Evolutionary conservation across 2,888 invertebrate species (phyloP).

Genomic region (Tortrix viridana): DNA sequence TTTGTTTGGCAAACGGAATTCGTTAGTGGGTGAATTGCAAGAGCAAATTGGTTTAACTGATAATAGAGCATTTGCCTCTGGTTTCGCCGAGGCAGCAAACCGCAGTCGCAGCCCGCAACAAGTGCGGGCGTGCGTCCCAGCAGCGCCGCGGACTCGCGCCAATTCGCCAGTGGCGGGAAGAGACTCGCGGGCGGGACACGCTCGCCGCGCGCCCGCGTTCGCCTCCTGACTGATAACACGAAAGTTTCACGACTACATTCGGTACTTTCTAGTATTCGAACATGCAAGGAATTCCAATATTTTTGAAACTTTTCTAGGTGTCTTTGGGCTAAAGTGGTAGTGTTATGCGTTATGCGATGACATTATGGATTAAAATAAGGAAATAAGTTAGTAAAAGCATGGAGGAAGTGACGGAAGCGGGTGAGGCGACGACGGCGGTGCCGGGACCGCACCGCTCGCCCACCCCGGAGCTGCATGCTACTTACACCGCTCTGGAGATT

Average conservation of each 20-base stretch:
- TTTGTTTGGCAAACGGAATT: too few species aligned
- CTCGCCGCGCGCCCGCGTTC: constrained; percentile 53
- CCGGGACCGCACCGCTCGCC: constrained; percentile 74
- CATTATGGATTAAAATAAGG: constrained; percentile 25
- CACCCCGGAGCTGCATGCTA: constrained; percentile 87
- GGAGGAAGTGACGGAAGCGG: constrained; percentile 57
- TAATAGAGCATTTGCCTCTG: not conserved
- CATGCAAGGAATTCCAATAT: constrained; percentile 10
- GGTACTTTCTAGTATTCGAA: constrained; percentile 3
- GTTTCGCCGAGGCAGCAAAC: not conserved
- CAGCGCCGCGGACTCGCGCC: constrained; percentile 68
- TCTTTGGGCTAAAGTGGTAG: not conserved
- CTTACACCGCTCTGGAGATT: constrained; percentile 92
- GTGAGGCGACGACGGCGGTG: constrained; percentile 56
- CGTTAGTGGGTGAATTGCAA: not conserved
- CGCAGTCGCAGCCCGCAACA: constrained; percentile 62
- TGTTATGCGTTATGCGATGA: constrained; percentile 18
- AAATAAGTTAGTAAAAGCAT: constrained; percentile 44
- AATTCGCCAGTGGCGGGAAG: constrained; percentile 74
- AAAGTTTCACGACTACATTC: constrained; percentile 24
- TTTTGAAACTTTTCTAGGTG: not conserved
- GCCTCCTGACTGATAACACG: constrained; percentile 34
- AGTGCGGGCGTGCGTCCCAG: constrained; percentile 69
- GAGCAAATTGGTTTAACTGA: not conserved
- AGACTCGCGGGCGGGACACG: constrained; percentile 70